Conservation (phyloP, 2,888 invertebrate species). For the Prenolepis imparis region DNA sequence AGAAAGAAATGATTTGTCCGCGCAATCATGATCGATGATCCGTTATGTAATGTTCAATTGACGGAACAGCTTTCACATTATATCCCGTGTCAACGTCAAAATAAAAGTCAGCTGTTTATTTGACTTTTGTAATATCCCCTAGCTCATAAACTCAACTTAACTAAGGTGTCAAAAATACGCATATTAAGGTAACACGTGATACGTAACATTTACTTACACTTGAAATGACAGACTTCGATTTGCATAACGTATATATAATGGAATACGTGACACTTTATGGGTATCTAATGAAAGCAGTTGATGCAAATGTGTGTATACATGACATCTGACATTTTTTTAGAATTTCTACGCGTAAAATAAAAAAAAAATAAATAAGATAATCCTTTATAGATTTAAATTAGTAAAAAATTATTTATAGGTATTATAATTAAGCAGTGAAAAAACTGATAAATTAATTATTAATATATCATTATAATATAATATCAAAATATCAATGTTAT, state of each 20-base stretch:
- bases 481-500: neutral
- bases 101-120: conserved; percentile 22
- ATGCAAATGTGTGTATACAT: neutral
- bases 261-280: neutral
- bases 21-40: conserved; percentile 17
- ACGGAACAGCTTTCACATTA: conserved; percentile 22
- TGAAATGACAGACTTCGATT: conserved; percentile 19
- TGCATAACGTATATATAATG: neutral
- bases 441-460: neutral
- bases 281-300: neutral
- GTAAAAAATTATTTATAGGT: neutral
- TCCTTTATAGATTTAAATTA: too few relatives aligned
- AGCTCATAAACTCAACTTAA: conserved; percentile 9
- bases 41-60: conserved; percentile 29
- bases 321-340: neutral
- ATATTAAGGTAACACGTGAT: conserved; percentile 1
- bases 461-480: neutral
- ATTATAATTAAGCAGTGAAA: neutral
- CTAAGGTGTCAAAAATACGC: neutral
- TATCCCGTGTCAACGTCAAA: conserved; percentile 14
- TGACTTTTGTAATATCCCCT: conserved; percentile 29
- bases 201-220: conserved; percentile 2
- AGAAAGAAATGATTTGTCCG: neutral
- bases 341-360: conserved; percentile 8
- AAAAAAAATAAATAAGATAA: neutral